Base-by-base conservation (phyloP, 2,797 vertebrate genomes). In the Xyrichtys novacula region DNA sequence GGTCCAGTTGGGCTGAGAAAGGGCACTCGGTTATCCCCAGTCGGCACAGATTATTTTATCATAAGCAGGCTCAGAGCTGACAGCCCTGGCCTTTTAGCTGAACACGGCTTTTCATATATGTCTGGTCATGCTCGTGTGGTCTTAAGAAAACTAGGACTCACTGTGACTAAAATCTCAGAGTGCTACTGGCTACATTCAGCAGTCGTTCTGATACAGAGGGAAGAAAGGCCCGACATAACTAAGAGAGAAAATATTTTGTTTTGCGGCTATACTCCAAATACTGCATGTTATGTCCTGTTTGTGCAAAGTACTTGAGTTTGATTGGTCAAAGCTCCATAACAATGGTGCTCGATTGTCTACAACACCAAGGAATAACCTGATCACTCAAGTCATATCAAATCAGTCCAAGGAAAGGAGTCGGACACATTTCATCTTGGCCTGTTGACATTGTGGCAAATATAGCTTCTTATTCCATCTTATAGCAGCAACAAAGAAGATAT, bases 11-110 rank as follows among this genome's bases (percentile, higher is more conserved):
- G 66, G 67, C 79, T 74, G 72, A 72, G 70, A 89, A 88, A 90
- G 87, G 84, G 75, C 84, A 69, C 71, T 76, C 60, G 43, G 83
- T 85, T 85, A 84, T 88, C 79, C 63, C 74, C 84, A 76, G 84
- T 88, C 85, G 10, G 54, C 78, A 66, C 72, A 89, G 85, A 89
- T 91, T 83, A 91, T 83, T 71, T 65, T 68, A 74, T 89, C 31
- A 77, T 83, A 83, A 85, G 83, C 59, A 64, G 76, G 62, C 79
- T 79, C 64, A 16, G 72, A 78, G 73, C 66, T 87, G 88, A 90
- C 88, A 91, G 83, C 71, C 10, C 5, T 89, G 88, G 81, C 87
- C 84, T 89, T 91, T 90, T 72, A 81, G 66, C 76, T 75, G 78
- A 71, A 64, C 78, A 79, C 68, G 50, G 74, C 80, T 84, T 82